These are phyloP conservation scores for Esperia sulphurella DNA, from an alignment of 2,888 invertebrate genomes.

Conservation along the genomic window DNA sequence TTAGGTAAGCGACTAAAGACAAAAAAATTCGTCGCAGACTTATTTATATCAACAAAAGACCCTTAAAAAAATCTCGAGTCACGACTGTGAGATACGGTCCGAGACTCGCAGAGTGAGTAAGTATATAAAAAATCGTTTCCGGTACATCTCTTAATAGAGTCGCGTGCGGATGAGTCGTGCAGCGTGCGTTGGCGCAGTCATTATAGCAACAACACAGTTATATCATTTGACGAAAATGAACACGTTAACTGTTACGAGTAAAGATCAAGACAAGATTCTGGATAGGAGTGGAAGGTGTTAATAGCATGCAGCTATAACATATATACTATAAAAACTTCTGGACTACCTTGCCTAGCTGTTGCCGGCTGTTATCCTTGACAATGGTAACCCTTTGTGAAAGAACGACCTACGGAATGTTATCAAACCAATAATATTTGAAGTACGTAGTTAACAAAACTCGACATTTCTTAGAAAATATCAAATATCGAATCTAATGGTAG, in stretches of 20 bases:
- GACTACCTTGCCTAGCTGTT: too few species aligned
- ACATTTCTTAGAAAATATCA: too few species aligned
- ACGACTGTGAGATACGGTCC: conserved; percentile 14
- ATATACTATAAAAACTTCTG: too few species aligned
- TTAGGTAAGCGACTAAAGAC: not conserved
- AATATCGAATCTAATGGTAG: too few species aligned
- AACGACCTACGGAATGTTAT: too few species aligned
- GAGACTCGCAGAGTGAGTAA: conserved; percentile 21
- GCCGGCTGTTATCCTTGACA: too few species aligned
- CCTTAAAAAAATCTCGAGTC: conserved; percentile 18
- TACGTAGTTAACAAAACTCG: too few species aligned
- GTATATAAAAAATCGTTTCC: conserved; percentile 19
- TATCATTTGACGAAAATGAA: conserved; percentile 25
- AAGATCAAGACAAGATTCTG: too few species aligned
- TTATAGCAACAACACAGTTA: conserved; percentile 15
- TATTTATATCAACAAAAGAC: conserved; percentile 27
- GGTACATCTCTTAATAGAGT: conserved; percentile 31
- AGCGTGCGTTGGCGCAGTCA: conserved; percentile 40
- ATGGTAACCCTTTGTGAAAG: too few species aligned
- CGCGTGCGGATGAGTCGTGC: conserved; percentile 39
- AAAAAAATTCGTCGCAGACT: conserved; percentile 25
- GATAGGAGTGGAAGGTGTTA: too few species aligned
- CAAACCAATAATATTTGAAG: too few species aligned
- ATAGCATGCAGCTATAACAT: too few species aligned
- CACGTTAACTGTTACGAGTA: conserved; percentile 15